Base-by-base conservation (phyloP, 1,140 invertebrate species). In the Dendroctonus valens region DNA sequence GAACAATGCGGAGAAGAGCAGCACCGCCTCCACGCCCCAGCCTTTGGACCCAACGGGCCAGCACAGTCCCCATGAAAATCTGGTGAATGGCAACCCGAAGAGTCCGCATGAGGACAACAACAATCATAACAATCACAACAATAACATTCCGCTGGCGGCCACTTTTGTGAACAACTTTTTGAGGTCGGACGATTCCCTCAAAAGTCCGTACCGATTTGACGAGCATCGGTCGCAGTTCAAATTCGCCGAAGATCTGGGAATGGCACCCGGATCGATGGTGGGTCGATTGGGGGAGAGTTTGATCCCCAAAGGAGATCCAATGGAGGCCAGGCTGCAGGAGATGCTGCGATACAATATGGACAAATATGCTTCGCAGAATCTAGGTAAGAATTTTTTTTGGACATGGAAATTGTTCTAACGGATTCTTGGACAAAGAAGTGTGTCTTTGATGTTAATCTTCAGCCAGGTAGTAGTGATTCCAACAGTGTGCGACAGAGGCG, bases 291-390 rank as follows among this genome's bases (percentile, higher is more conserved):
- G 91, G 8, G 91, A 93, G 69, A 92, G 91, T 0, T 83, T 94
- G 1, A 94, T 94, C 66, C 92, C 92, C 7, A 94, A 94, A 76
- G 91, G 92, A 12, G 92, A 94, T 77, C 92, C 92, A 8, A 94
- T 94, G 91, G 93, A 93, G 79, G 92, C 91, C 11, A 82, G 90
- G 51, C 81, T 97, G 11, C 94, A 96, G 76, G 93, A 96, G 79
- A 94, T 95, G 90, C 81, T 96, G 49, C 84, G 93, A 59, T 92
- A 92, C 78, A 94, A 94, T 75, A 94, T 96, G 87, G 93, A 94
- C 81, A 94, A 94, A 78, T 96, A 94, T 78, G 91, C 93, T 40
- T 92, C 91, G 46, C 93, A 95, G 73, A 93, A 93, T 69, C 81
- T 98, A 60, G 70, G 70, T 71, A 48, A 67, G 69, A 26, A 26